Evolutionary conservation across 1,140 invertebrate species (phyloP), one percentile per base, ranked within the genome.

Genomic region (Drosophila melanogaster): DNA sequence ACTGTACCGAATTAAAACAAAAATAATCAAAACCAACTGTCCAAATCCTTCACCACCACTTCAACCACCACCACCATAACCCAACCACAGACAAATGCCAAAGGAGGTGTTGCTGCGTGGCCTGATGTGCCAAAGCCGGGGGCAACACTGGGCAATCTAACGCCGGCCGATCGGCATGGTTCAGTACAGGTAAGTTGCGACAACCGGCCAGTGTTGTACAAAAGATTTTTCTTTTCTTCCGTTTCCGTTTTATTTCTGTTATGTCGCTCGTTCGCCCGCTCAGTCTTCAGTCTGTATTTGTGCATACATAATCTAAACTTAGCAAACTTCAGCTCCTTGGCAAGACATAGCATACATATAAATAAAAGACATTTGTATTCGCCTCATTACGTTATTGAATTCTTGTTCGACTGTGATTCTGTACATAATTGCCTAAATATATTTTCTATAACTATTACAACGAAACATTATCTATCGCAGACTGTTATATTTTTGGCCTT

Each of bases 81-180:
- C n/a, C 44, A 71, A 79, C 69, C 61, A 73, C 56, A 92, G 92
- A 91, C 91, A 91, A 92, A 92, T 86, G 91, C 91, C 85, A 92
- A 92, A 90, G 84, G 91, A 89, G 92, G 90, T 84, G 92, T 92
- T 80, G 93, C 93, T 89, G 93, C 93, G 76, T 94, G 93, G 93
- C 93, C 93, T 72, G 93, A 94, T 91, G 92, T 93, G 73, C 93
- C 93, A 44, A 93, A 94, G 78, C 93, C 91, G 37, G 90, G 92
- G 74, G 92, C 91, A 54, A 92, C 92, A 54, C 75, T 95, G 80
- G 94, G 95, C 81, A 95, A 95, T 93, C 95, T 98, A 90, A 98
- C 97, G 77, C 97, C 97, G 83, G 97, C 97, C 91, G 97, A 98
- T 94, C 95, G 97, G 93, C 97, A 98, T 93, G 97, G 97, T 93